phyloP scores from a whole-genome alignment of 1,140 invertebrate genomes.

The Augochlora pura region DNA sequence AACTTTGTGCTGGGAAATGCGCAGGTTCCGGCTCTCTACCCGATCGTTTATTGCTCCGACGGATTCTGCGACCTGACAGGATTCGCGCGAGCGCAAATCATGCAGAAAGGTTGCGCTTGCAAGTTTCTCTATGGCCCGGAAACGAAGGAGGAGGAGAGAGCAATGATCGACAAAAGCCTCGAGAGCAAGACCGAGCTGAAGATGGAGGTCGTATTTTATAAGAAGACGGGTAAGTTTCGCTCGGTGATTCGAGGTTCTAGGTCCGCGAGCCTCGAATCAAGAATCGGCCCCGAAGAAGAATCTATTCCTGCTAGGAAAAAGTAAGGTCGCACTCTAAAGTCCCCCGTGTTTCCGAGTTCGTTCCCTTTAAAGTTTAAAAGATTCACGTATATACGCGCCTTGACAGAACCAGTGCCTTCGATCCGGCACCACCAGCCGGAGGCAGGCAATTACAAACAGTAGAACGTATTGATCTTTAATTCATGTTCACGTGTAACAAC shows the following conservation, averaged over 20 bases:
- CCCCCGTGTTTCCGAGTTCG: background rate
- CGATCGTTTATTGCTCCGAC: constrained; percentile 98
- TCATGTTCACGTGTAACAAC: background rate
- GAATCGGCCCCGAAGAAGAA: background rate
- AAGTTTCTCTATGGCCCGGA: constrained; percentile 96
- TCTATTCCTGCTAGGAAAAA: background rate
- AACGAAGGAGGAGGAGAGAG: constrained; percentile 92
- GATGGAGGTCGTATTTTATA: constrained; percentile 96
- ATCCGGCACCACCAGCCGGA: background rate
- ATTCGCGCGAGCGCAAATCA: constrained; percentile 95
- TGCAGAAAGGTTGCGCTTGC: constrained; percentile 98
- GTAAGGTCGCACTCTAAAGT: background rate
- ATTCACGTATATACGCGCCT: background rate
- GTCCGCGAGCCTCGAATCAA: too few species aligned
- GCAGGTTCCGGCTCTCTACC: constrained; percentile 92
- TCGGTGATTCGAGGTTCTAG: too few species aligned
- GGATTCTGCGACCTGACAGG: constrained; percentile 98
- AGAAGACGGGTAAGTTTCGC: constrained; percentile 91
- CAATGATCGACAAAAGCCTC: constrained; percentile 93
- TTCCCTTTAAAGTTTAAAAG: constrained; percentile 1
- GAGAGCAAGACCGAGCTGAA: constrained; percentile 95
- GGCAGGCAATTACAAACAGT: constrained; percentile 3
- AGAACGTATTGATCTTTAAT: constrained; percentile 2
- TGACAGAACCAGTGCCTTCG: background rate
- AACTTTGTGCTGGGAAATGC: constrained; percentile 99